Evolutionary conservation across 1,140 invertebrate genomes (phyloP).

Genomic region (Periplaneta americana): DNA sequence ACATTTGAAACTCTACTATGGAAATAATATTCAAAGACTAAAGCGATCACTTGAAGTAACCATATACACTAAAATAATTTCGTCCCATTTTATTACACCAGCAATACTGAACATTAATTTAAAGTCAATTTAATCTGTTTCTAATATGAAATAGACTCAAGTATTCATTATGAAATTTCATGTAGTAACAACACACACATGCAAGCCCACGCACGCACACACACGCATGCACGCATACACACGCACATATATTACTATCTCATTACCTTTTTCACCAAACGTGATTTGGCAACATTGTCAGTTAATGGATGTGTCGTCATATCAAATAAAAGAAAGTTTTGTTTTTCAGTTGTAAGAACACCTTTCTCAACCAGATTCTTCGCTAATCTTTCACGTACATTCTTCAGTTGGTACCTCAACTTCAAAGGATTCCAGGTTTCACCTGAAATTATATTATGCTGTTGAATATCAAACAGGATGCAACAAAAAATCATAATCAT

Average conservation of each 20-base stretch:
- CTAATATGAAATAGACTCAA: no score
- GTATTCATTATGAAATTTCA: no score
- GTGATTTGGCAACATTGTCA: conserved; percentile 92
- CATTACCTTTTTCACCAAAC: conserved; percentile 93
- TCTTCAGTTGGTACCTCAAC: conserved; percentile 95
- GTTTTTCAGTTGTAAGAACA: conserved; percentile 99
- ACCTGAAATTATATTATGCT: conserved; percentile 50
- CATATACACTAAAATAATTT: no score
- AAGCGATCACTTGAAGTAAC: no score
- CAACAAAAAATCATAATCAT: background rate
- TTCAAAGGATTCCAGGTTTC: conserved; percentile 99
- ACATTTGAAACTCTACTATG: no score
- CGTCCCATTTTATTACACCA: no score
- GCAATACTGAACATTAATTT: no score
- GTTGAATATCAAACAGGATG: background rate
- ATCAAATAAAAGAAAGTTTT: conserved; percentile 99
- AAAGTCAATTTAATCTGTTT: no score
- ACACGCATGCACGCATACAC: no score
- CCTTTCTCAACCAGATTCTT: conserved; percentile 99
- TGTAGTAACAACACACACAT: no score
- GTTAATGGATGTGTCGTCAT: conserved; percentile 99
- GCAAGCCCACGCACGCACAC: no score
- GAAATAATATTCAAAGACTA: no score
- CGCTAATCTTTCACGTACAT: conserved; percentile 96
- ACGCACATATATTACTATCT: background rate